Percentiles rank a stretch among this genome's conserved stretches.
Conservation (phyloP, 2,113 vertebrate species). For the Cyanoramphus novaezelandiae region DNA sequence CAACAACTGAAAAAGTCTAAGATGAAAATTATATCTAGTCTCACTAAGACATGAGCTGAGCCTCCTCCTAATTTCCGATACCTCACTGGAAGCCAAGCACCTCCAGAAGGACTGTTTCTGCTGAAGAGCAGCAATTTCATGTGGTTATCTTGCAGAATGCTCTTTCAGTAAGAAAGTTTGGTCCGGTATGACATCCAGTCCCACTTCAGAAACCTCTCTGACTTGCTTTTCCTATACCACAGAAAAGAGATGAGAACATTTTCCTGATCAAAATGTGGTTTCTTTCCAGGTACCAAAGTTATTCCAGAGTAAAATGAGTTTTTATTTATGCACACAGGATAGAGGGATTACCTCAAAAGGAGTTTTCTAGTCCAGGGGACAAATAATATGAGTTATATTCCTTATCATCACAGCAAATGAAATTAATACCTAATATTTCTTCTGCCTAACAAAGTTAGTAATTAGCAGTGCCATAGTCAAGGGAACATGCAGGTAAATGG, state of each 20-base stretch:
- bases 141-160: background rate
- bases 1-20: background rate
- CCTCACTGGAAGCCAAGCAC: background rate
- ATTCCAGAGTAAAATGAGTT: background rate
- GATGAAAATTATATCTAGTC: background rate
- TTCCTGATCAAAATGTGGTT: background rate
- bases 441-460: constrained; percentile 40
- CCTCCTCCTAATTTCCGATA: background rate
- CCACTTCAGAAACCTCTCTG: background rate
- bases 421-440: constrained; percentile 52
- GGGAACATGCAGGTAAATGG: constrained; percentile 52
- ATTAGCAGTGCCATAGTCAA: constrained; percentile 55
- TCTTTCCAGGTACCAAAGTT: constrained; percentile 11
- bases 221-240: background rate
- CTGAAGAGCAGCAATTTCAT: background rate
- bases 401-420: constrained; percentile 53
- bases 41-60: background rate
- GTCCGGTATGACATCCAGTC: background rate
- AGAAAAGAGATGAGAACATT: background rate
- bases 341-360: background rate
- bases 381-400: constrained; percentile 29
- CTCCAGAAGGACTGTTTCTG: background rate
- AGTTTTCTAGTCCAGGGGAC: background rate
- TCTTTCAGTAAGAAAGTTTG: background rate
- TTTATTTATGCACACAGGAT: background rate